Evolutionary conservation across 2,888 invertebrate genomes (phyloP).

Genomic region (Thereva nobilitata): DNA sequence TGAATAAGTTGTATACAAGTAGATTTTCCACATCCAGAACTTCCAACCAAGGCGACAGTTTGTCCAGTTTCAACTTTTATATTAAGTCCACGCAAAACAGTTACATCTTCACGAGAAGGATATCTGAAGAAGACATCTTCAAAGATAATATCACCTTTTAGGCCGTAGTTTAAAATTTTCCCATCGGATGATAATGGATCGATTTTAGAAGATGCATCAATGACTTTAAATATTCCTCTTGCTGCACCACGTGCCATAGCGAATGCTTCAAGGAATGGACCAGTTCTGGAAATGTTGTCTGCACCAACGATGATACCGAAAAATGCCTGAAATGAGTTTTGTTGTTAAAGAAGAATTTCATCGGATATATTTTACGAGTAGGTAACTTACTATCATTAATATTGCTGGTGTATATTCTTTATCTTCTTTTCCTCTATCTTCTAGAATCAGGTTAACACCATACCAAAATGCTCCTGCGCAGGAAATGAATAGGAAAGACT

Average conservation of each 20-base stretch:
- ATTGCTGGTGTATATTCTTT: conserved; percentile 73
- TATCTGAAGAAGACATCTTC: conserved; percentile 74
- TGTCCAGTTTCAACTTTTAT: conserved; percentile 68
- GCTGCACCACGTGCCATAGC: conserved; percentile 75
- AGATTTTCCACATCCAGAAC: conserved; percentile 82
- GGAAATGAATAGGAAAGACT: conserved; percentile 74
- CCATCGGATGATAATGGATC: conserved; percentile 73
- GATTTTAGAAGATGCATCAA: conserved; percentile 73
- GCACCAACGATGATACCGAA: conserved; percentile 80
- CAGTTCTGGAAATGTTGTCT: conserved; percentile 75
- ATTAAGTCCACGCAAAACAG: conserved; percentile 70
- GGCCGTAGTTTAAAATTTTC: conserved; percentile 60
- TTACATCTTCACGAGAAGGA: conserved; percentile 74
- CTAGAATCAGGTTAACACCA: conserved; percentile 73
- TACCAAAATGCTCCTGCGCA: conserved; percentile 82
- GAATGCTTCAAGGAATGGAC: conserved; percentile 77
- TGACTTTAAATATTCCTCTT: conserved; percentile 71
- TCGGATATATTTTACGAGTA: neutral
- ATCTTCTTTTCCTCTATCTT: conserved; percentile 63
- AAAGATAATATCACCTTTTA: conserved; percentile 72
- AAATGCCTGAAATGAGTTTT: conserved; percentile 55
- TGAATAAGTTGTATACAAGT: conserved; percentile 78
- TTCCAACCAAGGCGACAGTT: conserved; percentile 73
- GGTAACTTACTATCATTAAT: conserved; percentile 69
- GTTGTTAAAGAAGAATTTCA: neutral